phyloP scores from a whole-genome alignment of 2,888 invertebrate genomes.

The Gasteruption jaculator region DNA sequence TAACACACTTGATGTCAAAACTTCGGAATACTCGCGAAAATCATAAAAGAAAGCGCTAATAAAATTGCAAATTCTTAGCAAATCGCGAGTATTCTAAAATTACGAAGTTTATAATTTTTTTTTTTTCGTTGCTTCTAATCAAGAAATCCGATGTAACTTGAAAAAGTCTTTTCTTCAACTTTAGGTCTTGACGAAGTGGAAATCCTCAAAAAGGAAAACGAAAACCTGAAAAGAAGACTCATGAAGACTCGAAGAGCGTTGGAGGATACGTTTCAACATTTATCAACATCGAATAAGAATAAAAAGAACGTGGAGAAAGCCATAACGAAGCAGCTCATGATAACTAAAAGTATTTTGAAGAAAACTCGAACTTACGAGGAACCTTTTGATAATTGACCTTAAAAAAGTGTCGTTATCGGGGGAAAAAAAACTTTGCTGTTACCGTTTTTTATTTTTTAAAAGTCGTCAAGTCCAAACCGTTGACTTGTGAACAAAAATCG shows the following conservation, averaged over 20 bases:
- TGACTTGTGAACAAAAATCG: neutral
- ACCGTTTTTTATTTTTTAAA: conserved; percentile 15
- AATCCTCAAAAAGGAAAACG: conserved; percentile 63
- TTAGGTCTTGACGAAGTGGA: conserved; percentile 50
- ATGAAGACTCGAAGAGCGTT: conserved; percentile 69
- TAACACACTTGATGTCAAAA: too few relatives aligned
- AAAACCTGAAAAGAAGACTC: conserved; percentile 66
- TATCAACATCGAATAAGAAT: conserved; percentile 72
- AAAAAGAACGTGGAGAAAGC: conserved; percentile 80
- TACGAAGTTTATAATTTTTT: conserved; percentile 1
- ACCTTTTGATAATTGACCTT: conserved; percentile 37
- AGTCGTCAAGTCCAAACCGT: conserved; percentile 10
- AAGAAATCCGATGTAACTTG: neutral
- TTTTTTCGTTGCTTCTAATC: too few relatives aligned
- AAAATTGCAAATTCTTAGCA: too few relatives aligned
- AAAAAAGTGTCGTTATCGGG: too few relatives aligned
- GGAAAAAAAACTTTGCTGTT: neutral
- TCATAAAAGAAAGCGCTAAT: too few relatives aligned
- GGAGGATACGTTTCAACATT: conserved; percentile 71
- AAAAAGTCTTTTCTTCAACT: conserved; percentile 11
- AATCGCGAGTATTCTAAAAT: too few relatives aligned
- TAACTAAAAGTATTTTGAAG: conserved; percentile 45
- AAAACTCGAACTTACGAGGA: conserved; percentile 49
- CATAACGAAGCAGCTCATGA: conserved; percentile 54
- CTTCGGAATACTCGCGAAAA: too few relatives aligned